Base-by-base conservation (phyloP, 2,888 invertebrate genomes). In the Polyommatus iphigenia region DNA sequence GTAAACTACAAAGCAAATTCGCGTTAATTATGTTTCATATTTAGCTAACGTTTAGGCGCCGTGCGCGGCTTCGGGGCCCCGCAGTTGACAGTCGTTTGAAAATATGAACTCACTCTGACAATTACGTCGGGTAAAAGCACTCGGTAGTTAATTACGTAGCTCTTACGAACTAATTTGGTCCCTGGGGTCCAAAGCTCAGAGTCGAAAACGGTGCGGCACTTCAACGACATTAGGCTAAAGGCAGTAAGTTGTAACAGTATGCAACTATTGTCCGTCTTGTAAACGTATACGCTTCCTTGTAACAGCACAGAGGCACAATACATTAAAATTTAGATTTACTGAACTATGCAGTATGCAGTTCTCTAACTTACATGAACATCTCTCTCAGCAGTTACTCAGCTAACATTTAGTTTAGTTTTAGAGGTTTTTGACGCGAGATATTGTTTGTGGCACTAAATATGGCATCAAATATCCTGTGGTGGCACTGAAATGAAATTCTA, bases 321-420 rank as follows among this genome's bases (percentile, higher is more conserved):
- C 29, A 67, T 32, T 67, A 32, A 67, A 32, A 29, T 67, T 32
- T 67, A 32, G 67, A 67, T 67, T 67, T 32, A 67, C 67, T 29
- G 67, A 67, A 32, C 67, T 67, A 29, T 67, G 67, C 67, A 54
- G 24, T 67, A 29, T 67, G 67, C 67, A 54, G 24, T 54, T 46
- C 18, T 50, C 54, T 24, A 50, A 54, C 18, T 54, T 50, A 50
- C 15, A 75, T 50, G 29, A 67, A 32, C 18, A 32, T 67, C 46
- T 67, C 89, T 88, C 88, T 88, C 88, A 85, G 82, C 78, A 83
- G 85, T 82, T 84, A 83, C 89, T 88, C 88, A 85, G 82, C 78
- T 83, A 86, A 81, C 84, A 83, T 83, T 84, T 87, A 88, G 85
- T 87, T 87, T 85, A 83, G 83, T 85, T 88, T 86, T 84, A 83